phyloP scores from a whole-genome alignment of 2,888 invertebrate species.

The Hirtodrosophila duncani region DNA sequence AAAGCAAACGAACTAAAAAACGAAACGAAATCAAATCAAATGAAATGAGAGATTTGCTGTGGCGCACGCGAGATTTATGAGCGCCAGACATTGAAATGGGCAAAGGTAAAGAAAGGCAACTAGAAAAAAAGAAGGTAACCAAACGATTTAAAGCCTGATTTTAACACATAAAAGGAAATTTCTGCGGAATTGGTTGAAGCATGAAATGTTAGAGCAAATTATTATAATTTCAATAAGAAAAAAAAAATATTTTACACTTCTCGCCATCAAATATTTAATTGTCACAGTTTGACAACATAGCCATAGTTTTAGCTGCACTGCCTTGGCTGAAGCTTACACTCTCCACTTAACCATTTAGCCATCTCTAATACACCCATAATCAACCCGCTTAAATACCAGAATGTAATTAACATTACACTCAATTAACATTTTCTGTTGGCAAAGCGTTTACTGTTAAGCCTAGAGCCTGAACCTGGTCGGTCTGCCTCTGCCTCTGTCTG shows the following conservation, averaged over 20 bases:
- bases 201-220: too few species aligned
- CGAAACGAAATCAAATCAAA: constrained; percentile 43
- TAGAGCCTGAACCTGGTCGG: too few species aligned
- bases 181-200: too few species aligned
- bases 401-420: constrained; percentile 69
- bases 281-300: not conserved
- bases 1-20: not conserved
- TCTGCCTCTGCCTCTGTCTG: constrained; percentile 17
- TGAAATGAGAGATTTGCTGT: constrained; percentile 58
- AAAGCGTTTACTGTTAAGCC: constrained; percentile 52
- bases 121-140: too few species aligned
- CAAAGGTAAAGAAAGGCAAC: constrained; percentile 18
- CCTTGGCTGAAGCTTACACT: not conserved
- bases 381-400: constrained; percentile 52
- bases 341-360: constrained; percentile 14
- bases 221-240: too few species aligned
- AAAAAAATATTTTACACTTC: too few species aligned
- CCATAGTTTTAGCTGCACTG: constrained; percentile 15
- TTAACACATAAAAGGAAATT: too few species aligned
- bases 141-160: too few species aligned
- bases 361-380: constrained; percentile 19
- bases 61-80: constrained; percentile 70
- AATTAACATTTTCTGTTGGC: constrained; percentile 66
- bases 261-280: too few species aligned
- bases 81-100: constrained; percentile 47